These are phyloP conservation scores for Muntiacus muntjak DNA, from an alignment of 2,113 vertebrate species.

Conservation along the genomic window DNA sequence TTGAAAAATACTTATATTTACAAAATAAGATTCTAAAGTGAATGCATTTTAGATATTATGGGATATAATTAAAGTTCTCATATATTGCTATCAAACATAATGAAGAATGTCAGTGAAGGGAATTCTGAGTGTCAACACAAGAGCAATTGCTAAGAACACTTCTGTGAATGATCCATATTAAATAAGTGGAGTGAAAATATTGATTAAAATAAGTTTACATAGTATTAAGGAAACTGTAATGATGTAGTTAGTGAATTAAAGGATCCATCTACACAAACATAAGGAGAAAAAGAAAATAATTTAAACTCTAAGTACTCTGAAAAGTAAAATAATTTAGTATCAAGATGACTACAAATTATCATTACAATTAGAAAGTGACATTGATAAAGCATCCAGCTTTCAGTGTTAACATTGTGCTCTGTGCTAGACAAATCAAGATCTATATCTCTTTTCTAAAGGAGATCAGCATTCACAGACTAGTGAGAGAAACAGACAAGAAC, in stretches of 20 bases:
- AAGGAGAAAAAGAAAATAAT: neutral
- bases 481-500: neutral
- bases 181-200: constrained; percentile 22
- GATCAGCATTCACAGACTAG: neutral
- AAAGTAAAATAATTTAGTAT: neutral
- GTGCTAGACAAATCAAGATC: neutral
- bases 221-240: neutral
- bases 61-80: neutral
- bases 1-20: neutral
- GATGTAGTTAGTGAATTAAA: neutral
- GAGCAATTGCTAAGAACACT: neutral
- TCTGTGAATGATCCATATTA: neutral
- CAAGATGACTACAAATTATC: neutral
- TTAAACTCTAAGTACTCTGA: neutral
- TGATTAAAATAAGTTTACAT: neutral
- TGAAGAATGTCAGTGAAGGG: neutral
- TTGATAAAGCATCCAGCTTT: neutral
- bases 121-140: neutral
- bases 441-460: neutral
- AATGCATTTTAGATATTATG: neutral
- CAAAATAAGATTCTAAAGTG: neutral
- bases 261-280: neutral
- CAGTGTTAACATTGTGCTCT: neutral
- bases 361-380: neutral
- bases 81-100: neutral